Percentiles rank a stretch among this genome's conserved stretches.
These are phyloP conservation scores for Lepilemur septentrionalis DNA, from an alignment of 2,797 vertebrate species.

Conservation along the genomic window DNA sequence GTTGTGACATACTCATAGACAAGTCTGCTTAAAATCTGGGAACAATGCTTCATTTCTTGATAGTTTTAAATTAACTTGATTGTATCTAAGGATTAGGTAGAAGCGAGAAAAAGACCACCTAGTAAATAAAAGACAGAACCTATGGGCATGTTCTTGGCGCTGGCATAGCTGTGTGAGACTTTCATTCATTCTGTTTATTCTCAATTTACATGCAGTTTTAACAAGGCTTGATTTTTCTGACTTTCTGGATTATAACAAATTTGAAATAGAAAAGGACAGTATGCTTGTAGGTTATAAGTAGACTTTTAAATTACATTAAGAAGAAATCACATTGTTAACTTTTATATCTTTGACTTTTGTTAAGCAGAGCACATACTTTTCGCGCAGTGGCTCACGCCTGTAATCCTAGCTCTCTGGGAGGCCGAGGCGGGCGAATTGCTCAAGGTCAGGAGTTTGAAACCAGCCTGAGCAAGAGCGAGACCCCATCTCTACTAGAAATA, in stretches of 20 bases:
- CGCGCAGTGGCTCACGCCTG: too few species aligned
- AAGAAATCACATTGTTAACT: slow-evolving; percentile 7
- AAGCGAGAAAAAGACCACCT: background rate
- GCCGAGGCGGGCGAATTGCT: too few species aligned
- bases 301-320: background rate
- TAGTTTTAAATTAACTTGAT: slow-evolving; percentile 19
- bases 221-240: background rate
- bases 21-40: background rate
- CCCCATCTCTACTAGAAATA: too few species aligned
- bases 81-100: slow-evolving; percentile 1
- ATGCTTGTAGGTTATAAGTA: background rate
- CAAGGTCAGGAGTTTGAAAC: too few species aligned
- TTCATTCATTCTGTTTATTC: background rate
- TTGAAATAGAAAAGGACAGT: background rate
- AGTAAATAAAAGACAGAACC: background rate
- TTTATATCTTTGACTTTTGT: background rate
- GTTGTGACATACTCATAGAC: background rate
- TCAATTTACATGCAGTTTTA: background rate
- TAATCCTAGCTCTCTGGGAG: too few species aligned
- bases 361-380: background rate
- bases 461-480: too few species aligned
- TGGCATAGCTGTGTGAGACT: background rate
- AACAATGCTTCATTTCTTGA: background rate
- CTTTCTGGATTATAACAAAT: background rate
- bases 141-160: background rate